A percentile compares a stretch with the other conserved stretches of the same genome.
phyloP scores from a whole-genome alignment of 2,888 invertebrate genomes.

The Philopedon plagiatum region DNA sequence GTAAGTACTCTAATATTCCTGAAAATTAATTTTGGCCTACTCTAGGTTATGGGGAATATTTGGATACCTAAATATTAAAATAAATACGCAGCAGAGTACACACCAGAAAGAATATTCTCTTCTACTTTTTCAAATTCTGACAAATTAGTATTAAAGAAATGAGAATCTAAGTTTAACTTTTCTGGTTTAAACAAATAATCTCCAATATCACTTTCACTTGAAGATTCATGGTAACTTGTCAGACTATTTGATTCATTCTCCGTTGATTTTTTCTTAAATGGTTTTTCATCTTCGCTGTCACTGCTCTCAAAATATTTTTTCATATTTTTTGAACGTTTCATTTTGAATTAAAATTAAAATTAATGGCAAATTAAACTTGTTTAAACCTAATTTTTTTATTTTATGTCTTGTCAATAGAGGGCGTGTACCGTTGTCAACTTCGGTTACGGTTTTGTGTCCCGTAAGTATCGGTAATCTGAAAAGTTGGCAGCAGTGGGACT shows the following conservation, averaged over 20 bases:
- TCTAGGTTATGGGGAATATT: no score
- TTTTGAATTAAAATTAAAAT: slow-evolving; percentile 5
- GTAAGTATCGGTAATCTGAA: no score
- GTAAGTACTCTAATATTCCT: no score
- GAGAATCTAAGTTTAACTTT: slow-evolving; percentile 72
- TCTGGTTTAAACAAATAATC: slow-evolving; percentile 71
- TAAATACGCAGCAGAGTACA: no score
- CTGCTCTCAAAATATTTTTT: slow-evolving; percentile 46
- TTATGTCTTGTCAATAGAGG: no score
- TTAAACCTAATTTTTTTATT: no score
- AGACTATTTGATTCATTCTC: not conserved
- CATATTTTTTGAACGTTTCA: slow-evolving; percentile 38
- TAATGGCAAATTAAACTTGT: not conserved
- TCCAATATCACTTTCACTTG: slow-evolving; percentile 70
- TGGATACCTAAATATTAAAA: no score
- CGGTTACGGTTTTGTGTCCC: no score
- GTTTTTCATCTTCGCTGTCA: slow-evolving; percentile 53
- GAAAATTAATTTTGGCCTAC: no score
- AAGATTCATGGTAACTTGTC: slow-evolving; percentile 54
- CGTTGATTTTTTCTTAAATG: slow-evolving; percentile 40
- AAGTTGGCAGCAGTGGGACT: no score
- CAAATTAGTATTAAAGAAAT: slow-evolving; percentile 67
- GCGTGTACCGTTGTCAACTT: no score
- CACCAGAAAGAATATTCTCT: slow-evolving; percentile 62
- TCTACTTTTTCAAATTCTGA: slow-evolving; percentile 62